Evolutionary conservation across 92 coral and sea anemone species (phyloP), one percentile per base, ranked within the genome.

Genomic region (Heliopora coerulea): DNA sequence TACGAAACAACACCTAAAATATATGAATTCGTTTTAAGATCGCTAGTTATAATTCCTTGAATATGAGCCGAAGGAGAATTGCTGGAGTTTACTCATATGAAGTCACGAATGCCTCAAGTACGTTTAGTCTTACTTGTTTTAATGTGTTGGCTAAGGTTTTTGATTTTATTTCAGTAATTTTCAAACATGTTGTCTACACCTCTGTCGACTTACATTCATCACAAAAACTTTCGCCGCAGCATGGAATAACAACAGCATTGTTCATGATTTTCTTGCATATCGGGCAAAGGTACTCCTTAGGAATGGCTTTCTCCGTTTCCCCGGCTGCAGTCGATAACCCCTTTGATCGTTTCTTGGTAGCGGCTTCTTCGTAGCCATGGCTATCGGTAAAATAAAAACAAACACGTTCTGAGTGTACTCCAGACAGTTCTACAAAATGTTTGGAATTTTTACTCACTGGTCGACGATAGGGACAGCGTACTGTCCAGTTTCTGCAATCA

Each of bases 211-310:
- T 88, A 95, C 99, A 95, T 35, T 88, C 87, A 90, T 95, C 99
- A 82, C 99, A 95, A 82, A 90, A 95, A 62, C 99, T 95, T 28
- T 91, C 91, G 32, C 97, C 99, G 82, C 99, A 95, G 49, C 99
- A 95, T 1, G 99, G 99, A 31, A 95, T 84, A n/a, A 95, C 83
- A 12, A 95, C 99, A 25, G 99, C 96, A 84, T 95, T 96, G 26
- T 83, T 82, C 82, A 95, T 76, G 40, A 95, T 68, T 58, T 83
- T 95, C 79, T 77, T 83, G 50, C 99, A 95, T 67, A 83, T 79
- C 26, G 99, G 99, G 65, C 99, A 95, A 54, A 81, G 62, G 23
- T 90, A 86, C 66, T 95, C 99, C 17, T 89, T 78, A 6, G 99
- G 99, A 15, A 95, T 54, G 25, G 77, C 62, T 27, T 37, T 70